Conservation (phyloP, 2,888 invertebrate genomes). For the Archips crataeganus region DNA sequence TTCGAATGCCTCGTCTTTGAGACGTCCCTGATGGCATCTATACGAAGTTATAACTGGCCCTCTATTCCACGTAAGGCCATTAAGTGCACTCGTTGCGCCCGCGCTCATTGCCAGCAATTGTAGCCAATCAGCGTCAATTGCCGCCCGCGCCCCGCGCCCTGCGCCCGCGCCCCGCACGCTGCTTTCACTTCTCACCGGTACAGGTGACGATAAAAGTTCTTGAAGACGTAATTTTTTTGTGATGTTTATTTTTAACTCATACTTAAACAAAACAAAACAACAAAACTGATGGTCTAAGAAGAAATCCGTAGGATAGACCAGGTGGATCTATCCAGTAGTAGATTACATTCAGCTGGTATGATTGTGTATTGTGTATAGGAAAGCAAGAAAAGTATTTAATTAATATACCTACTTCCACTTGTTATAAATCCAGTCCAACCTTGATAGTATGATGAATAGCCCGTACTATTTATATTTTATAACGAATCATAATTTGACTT, state of each 20-base stretch:
- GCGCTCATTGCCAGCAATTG: constrained; percentile 77
- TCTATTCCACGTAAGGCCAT: constrained; percentile 35
- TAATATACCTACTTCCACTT: too few species aligned
- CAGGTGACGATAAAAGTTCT: constrained; percentile 53
- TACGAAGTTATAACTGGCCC: constrained; percentile 16
- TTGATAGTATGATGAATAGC: background rate
- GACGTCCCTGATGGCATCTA: background rate
- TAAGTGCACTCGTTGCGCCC: constrained; percentile 51
- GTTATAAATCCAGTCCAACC: background rate
- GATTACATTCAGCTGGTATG: too few species aligned
- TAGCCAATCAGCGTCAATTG: constrained; percentile 80
- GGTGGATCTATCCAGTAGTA: too few species aligned
- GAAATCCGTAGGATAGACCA: too few species aligned
- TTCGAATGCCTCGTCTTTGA: too few species aligned
- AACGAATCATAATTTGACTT: constrained; percentile 63
- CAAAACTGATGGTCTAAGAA: too few species aligned
- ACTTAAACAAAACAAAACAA: too few species aligned
- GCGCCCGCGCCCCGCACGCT: constrained; percentile 48
- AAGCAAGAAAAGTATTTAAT: too few species aligned
- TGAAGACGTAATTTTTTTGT: too few species aligned
- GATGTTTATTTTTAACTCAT: too few species aligned
- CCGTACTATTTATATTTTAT: constrained; percentile 8
- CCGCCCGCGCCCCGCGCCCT: constrained; percentile 49
- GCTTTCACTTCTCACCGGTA: constrained; percentile 83
- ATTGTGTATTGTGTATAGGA: too few species aligned